These are phyloP conservation scores for Tenebrosternarchus preto DNA, from an alignment of 2,113 vertebrate genomes.

Conservation along the genomic window DNA sequence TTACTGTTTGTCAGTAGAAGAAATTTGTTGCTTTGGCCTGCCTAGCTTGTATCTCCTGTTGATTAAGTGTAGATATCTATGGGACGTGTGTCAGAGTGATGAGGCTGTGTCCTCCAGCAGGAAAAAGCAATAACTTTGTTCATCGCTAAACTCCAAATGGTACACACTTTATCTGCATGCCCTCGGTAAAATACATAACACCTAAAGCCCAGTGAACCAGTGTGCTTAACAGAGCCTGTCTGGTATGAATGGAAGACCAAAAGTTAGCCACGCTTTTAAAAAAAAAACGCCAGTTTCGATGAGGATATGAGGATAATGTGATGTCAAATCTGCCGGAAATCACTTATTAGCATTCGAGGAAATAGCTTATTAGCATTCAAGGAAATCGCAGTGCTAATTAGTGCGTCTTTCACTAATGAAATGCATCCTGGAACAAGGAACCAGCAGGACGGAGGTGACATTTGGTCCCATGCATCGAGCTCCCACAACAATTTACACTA, in stretches of 20 bases:
- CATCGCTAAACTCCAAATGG: constrained; percentile 1
- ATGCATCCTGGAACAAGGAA: neutral
- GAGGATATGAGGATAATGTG: neutral
- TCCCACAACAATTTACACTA: neutral
- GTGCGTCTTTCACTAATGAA: neutral
- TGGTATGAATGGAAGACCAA: neutral
- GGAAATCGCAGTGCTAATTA: neutral
- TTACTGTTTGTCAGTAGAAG: constrained; percentile 26
- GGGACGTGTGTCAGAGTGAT: neutral
- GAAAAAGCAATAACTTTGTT: constrained; percentile 23
- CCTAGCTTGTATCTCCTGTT: neutral
- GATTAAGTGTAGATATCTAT: neutral
- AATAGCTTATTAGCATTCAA: neutral
- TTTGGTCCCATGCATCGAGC: neutral
- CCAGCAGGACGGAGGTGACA: neutral
- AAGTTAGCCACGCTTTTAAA: neutral
- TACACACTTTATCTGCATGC: neutral
- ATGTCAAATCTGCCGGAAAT: constrained; percentile 6
- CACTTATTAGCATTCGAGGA: too few species aligned
- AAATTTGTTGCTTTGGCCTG: neutral
- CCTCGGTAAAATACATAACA: neutral
- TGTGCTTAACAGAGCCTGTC: neutral
- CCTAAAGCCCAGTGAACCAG: neutral
- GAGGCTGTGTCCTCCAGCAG: neutral
- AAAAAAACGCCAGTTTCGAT: neutral